Evolutionary conservation across 2,888 invertebrate genomes (phyloP).

Genomic region (Brenthis hecate): DNA sequence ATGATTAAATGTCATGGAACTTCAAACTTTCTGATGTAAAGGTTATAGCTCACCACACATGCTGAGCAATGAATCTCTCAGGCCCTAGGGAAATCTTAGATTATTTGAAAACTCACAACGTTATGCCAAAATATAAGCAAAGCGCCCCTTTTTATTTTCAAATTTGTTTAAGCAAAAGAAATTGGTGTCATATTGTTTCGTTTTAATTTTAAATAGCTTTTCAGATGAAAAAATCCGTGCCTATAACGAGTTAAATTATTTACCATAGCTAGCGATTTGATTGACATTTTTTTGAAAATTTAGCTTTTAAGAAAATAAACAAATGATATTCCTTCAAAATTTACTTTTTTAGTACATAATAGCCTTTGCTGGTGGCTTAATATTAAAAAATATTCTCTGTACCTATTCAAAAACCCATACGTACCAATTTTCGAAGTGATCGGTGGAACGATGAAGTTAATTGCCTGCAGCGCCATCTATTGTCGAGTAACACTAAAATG

Average conservation of each 20-base stretch:
- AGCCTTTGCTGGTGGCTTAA: too few relatives aligned
- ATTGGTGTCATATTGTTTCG: background rate
- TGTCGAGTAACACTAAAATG: too few relatives aligned
- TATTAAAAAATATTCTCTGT: too few relatives aligned
- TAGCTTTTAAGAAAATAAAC: too few relatives aligned
- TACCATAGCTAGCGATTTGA: background rate
- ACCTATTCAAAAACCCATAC: too few relatives aligned
- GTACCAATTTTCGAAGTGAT: too few relatives aligned
- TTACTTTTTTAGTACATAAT: too few relatives aligned
- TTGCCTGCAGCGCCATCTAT: too few relatives aligned
- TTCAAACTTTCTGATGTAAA: slow-evolving; percentile 21
- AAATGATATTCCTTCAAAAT: too few relatives aligned
- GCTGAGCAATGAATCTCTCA: slow-evolving; percentile 43
- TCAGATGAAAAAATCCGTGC: too few relatives aligned
- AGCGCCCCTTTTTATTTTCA: slow-evolving; percentile 32
- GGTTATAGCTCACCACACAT: slow-evolving; percentile 37
- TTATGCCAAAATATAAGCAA: slow-evolving; percentile 39
- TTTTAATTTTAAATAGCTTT: background rate
- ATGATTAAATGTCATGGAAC: slow-evolving; percentile 22
- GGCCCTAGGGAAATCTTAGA: slow-evolving; percentile 47
- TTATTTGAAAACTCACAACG: slow-evolving; percentile 45
- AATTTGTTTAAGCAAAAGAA: slow-evolving; percentile 21
- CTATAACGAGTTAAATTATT: background rate
- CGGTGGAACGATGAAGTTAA: too few relatives aligned
- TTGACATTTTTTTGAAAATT: too few relatives aligned